These are phyloP conservation scores for Urophycis tenuis DNA, from an alignment of 2,797 vertebrate genomes.

Conservation along the genomic window DNA sequence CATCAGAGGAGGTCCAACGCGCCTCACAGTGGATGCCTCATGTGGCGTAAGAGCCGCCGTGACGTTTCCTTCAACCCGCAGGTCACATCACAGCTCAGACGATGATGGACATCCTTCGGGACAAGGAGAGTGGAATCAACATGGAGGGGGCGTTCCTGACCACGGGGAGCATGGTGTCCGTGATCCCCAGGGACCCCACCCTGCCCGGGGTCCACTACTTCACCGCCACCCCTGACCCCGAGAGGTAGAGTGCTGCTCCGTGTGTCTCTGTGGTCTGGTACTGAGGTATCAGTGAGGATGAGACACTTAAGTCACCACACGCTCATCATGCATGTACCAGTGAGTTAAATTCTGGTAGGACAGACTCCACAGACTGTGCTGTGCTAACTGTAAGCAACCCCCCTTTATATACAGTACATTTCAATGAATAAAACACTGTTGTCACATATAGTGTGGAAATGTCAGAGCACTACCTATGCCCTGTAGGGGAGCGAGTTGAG, in stretches of 20 bases:
- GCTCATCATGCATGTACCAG: background rate
- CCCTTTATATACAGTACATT: background rate
- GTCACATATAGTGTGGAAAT: background rate
- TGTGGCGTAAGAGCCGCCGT: background rate
- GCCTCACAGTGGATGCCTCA: background rate
- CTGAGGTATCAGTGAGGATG: background rate
- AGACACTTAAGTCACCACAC: background rate
- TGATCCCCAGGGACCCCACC: slow-evolving; percentile 74
- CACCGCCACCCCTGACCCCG: slow-evolving; percentile 90
- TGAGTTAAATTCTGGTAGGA: slow-evolving; percentile 5
- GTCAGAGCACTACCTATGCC: too few relatives aligned
- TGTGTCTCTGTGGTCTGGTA: background rate
- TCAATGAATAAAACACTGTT: background rate
- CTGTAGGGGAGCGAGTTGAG: too few relatives aligned
- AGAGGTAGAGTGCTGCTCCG: slow-evolving; percentile 71
- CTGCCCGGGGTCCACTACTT: slow-evolving; percentile 91
- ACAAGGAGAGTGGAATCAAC: slow-evolving; percentile 97
- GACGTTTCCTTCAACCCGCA: slow-evolving; percentile 41
- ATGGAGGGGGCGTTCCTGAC: slow-evolving; percentile 92
- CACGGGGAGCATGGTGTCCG: slow-evolving; percentile 94
- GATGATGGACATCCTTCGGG: slow-evolving; percentile 91
- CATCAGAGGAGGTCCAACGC: background rate
- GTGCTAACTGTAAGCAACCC: too few relatives aligned
- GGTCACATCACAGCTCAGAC: slow-evolving; percentile 82
- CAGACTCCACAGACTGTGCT: background rate